A percentile compares a stretch with the other conserved stretches of the same genome.
Conservation (phyloP, 2,113 vertebrate species). For the Lepisosteus osseus region DNA sequence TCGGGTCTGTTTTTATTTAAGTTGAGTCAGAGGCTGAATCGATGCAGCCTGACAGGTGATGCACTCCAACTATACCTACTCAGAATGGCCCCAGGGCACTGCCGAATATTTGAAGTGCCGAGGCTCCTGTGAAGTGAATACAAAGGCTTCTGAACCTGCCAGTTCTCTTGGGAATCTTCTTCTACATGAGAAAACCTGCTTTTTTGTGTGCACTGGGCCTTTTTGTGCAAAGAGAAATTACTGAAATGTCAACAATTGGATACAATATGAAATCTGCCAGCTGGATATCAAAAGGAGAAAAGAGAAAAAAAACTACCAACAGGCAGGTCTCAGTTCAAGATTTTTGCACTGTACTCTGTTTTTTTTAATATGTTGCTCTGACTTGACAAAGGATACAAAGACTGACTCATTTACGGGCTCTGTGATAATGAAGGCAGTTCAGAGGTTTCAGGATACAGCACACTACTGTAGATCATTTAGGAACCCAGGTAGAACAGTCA, state of each 20-base stretch:
- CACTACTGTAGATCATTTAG: neutral
- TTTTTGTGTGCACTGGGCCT: neutral
- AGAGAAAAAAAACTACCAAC: neutral
- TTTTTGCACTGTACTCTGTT: too few species aligned
- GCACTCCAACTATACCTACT: slow-evolving; percentile 21
- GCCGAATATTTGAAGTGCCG: slow-evolving; percentile 29
- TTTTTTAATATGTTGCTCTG: neutral
- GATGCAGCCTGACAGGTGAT: slow-evolving; percentile 36
- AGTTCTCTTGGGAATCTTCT: neutral
- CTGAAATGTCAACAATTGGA: rapidly evolving
- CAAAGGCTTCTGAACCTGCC: rapidly evolving
- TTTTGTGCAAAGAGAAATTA: neutral
- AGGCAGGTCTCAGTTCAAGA: too few species aligned
- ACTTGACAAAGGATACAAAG: neutral
- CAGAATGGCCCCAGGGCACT: slow-evolving; percentile 11
- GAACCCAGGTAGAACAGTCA: too few species aligned
- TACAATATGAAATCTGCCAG: too few species aligned
- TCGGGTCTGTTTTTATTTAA: slow-evolving; percentile 24
- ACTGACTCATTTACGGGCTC: neutral
- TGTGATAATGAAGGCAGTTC: neutral
- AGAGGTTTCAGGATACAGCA: neutral
- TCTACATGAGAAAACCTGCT: neutral
- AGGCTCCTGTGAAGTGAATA: neutral
- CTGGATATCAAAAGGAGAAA: neutral
- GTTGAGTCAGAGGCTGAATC: slow-evolving; percentile 38